Base-by-base conservation (phyloP, 2,797 vertebrate genomes). In the Smutsia gigantea region DNA sequence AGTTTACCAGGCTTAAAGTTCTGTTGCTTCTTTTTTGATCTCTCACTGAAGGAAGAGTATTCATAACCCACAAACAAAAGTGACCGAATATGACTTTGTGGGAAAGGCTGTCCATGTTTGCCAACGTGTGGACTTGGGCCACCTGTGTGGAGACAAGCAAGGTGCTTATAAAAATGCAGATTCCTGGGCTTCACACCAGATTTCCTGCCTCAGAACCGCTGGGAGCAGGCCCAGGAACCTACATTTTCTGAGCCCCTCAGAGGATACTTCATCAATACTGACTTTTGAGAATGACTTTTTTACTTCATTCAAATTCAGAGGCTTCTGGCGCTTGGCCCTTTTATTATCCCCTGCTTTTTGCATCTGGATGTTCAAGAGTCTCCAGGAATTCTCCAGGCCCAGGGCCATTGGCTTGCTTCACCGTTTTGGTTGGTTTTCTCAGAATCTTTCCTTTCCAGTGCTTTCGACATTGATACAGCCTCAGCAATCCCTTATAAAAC, bases 1-100 rank as follows among this genome's bases (percentile, higher is more conserved):
- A 94, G 71, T 95, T 96, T 94, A 64, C 71, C 14, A 66, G 69
- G 31, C 25, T 88, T 87, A n/a, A 85, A 93, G 81, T 82, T 93
- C 69, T 34, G 8, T 68, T 82, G 94, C 39, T 82, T 86, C 31
- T 4, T 11, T 94, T 92, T 77, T 19, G 29, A 31, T 74, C 23
- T 95, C 68, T 96, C 85, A 61, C 69, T 42, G 23, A 71, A 93
- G 78, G 39, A 93, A 34, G 68, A 29, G n/a, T 29, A 27, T 87
- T 93, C 37, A 63, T 81, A 55, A 59, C 8, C 39, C 51, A 87
- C 72, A 82, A 87, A 42, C 39, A 75, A 74, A 46, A 91, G 82
- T 37, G 57, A 9, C 29, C 31, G 72, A 74, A 23, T 25, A 10
- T n/a, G 72, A 84, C 25, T 84, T 75, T 49, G 37, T 87, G 34